Evolutionary conservation across 2,888 invertebrate genomes (phyloP), one percentile per base, ranked within the genome.

Genomic region (Tetranychus truncatus): DNA sequence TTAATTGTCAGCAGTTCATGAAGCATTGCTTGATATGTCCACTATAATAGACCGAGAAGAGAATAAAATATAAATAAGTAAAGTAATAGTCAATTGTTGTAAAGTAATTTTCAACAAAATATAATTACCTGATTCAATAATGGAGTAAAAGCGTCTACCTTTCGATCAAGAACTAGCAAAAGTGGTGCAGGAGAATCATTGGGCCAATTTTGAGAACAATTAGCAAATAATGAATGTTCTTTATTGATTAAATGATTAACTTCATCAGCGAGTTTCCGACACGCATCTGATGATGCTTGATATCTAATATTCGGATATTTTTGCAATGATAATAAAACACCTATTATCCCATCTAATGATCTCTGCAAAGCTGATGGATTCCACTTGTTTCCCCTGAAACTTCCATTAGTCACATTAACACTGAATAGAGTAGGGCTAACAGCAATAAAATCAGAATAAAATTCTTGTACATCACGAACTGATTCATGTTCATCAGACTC

Each of bases 1-100:
- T 88, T 89, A 78, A 99, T 95, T 0, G 89, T 89, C 69, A 99
- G 84, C 74, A 99, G 84, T 83, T 99, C 97, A 83, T 99, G 99
- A 11, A 99, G 95, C 99, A 99, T 99, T 1, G 99, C 99, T 83
- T 99, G 97, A 84, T 99, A 99, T 0, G 97, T 99, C 99, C 99
- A 99, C 87, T 95, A 87, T 1, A 80, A 80, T 20, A 77, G 74
- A 66, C 34, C 45, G 66, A 34, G 8, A 74, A n/a, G 11, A 6
- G 6, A 65, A 72, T 34, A 21, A 18, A 1, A 34, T 3, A 34
- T 34, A 34, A 34, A 34, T 34, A 4, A 34, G 34, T 69, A 71
- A 65, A 74, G 46, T 66, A 75, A 9, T 74, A 66, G 75, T 46
- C 45, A 71, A 2, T 18, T 72, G 74, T 71, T 67, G 71, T 71